Evolutionary conservation across 2,888 invertebrate species (phyloP), one percentile per base, ranked within the genome.

Genomic region (Spodoptera exigua): DNA sequence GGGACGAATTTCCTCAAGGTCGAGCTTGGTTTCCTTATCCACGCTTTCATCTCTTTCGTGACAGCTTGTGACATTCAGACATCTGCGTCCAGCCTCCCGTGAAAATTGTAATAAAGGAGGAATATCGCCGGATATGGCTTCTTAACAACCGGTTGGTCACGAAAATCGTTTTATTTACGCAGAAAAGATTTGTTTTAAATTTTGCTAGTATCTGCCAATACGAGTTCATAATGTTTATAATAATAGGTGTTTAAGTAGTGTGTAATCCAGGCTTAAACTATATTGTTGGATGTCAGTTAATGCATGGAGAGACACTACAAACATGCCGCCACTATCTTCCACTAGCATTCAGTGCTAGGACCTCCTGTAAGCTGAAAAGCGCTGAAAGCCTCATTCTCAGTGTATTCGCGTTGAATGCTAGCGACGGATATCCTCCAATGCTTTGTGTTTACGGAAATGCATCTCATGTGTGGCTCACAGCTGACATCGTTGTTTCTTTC

Each of bases 391-490:
- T 44, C 34, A 27, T 34, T 11, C 27, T 44, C 32, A 35, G 44
- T 60, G 32, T 41, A 17, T 16, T 37, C 51, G 10, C 71, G 40
- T 54, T 43, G 18, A 54, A 70, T 40, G 58, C 55, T 66, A 16
- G 14, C 41, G 49, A 16, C 72, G 70, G 72, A 70, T 60, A 72
- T 70, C 67, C 70, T 51, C 18, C 3, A n/a, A 43, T 14, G 72
- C 72, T 70, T 72, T 70, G 61, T 70, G 16, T 51, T 32, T 49
- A 14, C 32, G 70, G 70, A 60, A 71, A 70, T 71, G 60, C 60
- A 70, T 67, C 53, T 49, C 72, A 13, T 56, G 36, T 60, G 53
- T 47, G 39, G 60, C 60, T 58, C 36, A 44, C 59, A 49, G 37
- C 13, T 49, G 49, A 45, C 59, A 39, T 53, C 43, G n/a, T 7